phyloP scores from a whole-genome alignment of 2,888 invertebrate species.

The Leptinotarsa tumamoca region DNA sequence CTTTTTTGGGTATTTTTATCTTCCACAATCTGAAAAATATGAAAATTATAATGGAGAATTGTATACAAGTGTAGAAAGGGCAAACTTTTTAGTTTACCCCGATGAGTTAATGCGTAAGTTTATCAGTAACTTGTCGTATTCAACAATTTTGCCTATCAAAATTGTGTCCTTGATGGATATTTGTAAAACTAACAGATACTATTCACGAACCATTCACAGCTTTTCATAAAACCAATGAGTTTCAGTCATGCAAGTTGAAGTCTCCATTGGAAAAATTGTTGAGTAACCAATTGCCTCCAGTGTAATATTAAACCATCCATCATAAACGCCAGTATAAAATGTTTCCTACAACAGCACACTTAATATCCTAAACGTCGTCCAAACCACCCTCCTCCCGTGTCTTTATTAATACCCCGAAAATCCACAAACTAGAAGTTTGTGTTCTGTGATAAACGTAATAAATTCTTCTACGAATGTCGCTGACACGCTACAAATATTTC shows the following conservation, averaged over 20 bases:
- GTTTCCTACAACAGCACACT: background rate
- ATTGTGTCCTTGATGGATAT: too few species aligned
- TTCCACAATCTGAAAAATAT: too few species aligned
- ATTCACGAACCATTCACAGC: background rate
- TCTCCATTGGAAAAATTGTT: background rate
- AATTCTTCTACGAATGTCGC: slow-evolving; percentile 7
- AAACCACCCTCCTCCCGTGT: background rate
- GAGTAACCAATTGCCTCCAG: background rate
- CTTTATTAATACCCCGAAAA: slow-evolving; percentile 2
- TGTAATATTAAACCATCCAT: background rate
- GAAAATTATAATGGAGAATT: too few species aligned
- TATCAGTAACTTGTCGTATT: too few species aligned
- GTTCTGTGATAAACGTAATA: background rate
- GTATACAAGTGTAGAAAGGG: too few species aligned
- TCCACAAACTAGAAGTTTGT: background rate
- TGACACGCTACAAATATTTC: slow-evolving; percentile 16
- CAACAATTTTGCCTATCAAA: too few species aligned
- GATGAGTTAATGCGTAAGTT: too few species aligned
- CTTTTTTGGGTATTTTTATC: too few species aligned
- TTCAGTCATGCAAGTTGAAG: background rate
- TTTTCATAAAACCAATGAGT: background rate
- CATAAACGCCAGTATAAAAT: background rate
- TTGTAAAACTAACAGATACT: background rate
- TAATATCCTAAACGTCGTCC: background rate
- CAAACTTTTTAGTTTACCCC: too few species aligned